phyloP scores from a whole-genome alignment of 2,888 invertebrate species.

The Chloroclystis v-ata region DNA sequence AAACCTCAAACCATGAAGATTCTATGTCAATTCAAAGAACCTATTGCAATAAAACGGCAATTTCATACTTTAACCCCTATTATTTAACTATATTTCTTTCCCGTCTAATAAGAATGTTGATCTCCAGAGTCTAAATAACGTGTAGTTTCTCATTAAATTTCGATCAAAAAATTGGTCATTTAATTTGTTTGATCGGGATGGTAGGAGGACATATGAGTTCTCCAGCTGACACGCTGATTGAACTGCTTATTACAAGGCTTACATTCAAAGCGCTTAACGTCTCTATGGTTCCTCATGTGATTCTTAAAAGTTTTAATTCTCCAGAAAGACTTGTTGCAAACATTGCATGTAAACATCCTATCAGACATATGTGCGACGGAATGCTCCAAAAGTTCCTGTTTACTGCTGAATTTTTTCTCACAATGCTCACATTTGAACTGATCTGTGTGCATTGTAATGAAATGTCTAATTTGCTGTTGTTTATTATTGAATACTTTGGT shows the following conservation, averaged over 20 bases:
- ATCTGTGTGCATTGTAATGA: slow-evolving; percentile 30
- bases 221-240: slow-evolving; percentile 28
- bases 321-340: slow-evolving; percentile 23
- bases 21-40: too few species aligned
- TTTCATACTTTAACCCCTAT: too few species aligned
- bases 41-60: too few species aligned
- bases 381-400: slow-evolving; percentile 16
- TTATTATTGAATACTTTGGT: slow-evolving; percentile 30
- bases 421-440: slow-evolving; percentile 24
- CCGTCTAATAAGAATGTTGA: too few species aligned
- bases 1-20: too few species aligned
- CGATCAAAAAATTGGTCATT: too few species aligned
- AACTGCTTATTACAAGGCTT: slow-evolving; percentile 25
- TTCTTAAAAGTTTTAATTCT: slow-evolving; percentile 21
- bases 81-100: too few species aligned
- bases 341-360: slow-evolving; percentile 22
- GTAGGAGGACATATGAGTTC: slow-evolving; percentile 27
- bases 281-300: slow-evolving; percentile 24
- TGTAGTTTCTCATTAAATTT: too few species aligned
- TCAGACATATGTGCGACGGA: slow-evolving; percentile 22
- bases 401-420: slow-evolving; percentile 21
- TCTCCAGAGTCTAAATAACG: too few species aligned
- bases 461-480: slow-evolving; percentile 30
- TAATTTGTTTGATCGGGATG: slow-evolving; percentile 24
- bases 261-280: slow-evolving; percentile 25